Base-by-base conservation (phyloP, 2,888 invertebrate genomes). In the Papilio elwesi region DNA sequence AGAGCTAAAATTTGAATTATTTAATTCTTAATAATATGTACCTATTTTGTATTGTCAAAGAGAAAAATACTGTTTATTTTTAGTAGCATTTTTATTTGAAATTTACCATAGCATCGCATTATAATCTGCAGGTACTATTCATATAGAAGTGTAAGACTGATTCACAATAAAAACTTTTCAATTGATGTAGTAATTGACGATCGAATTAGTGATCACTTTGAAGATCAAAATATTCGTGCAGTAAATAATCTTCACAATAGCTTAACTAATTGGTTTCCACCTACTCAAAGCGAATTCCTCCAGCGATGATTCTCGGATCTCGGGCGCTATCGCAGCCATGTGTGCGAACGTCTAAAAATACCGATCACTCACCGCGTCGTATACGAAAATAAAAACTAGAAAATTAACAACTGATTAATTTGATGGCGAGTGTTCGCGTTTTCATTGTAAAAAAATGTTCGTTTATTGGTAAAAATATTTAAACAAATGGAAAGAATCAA, bases 311-410 rank as follows among this genome's bases (percentile, higher is more conserved):
- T 82, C 81, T 76, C 79, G 82, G 77, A 84, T 82, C 82, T 82
- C 82, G 79, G 80, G 77, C 74, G 78, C 80, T 78, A 82, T 77
- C 76, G 79, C 78, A 75, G 83, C 82, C 87, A 89, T 85, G 85
- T 89, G 88, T 82, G 87, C 87, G 79, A 88, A 87, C 85, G 83
- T 80, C 85, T 78, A 83, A 83, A 85, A 86, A 86, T 79, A 78
- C 77, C 78, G 82, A 79, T 83, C 82, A 80, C 81, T 82, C 82
- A 81, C 77, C 81, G 78, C 78, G 76, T 78, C 78, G 76, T 78
- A 80, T 78, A 84, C 82, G 75, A 82, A 85, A 86, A 86, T 85
- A 86, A 80, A 83, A 83, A 80, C 81, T 82, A 81, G 80, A 78
- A 79, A 75, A 77, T 74, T 77, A 76, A 74, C 69, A 71, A 77